Evolutionary conservation across 2,797 vertebrate genomes (phyloP).

Genomic region (Pangasius larnaudii): DNA sequence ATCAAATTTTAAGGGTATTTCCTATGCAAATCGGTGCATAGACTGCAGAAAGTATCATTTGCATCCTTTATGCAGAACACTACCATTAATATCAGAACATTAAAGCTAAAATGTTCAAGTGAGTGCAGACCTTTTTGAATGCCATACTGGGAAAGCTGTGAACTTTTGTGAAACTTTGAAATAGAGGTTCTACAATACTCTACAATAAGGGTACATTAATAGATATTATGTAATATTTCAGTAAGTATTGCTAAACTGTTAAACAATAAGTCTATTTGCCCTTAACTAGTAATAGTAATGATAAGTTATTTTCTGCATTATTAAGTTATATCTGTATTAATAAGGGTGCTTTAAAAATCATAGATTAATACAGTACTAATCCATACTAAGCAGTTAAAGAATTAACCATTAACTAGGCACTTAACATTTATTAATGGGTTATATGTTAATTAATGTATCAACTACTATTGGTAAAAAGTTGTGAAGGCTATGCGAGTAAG

Average conservation of each 20-base stretch:
- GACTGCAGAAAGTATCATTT: constrained; percentile 35
- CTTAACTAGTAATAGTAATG: neutral
- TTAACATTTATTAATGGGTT: too few relatives aligned
- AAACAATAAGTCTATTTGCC: neutral
- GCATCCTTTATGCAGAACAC: constrained; percentile 29
- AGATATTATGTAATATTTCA: neutral
- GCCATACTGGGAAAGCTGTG: neutral
- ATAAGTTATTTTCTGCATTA: neutral
- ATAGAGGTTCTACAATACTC: neutral
- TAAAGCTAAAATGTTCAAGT: constrained; percentile 23
- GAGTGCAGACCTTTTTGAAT: constrained; percentile 14
- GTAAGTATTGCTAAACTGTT: neutral
- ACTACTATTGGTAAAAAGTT: too few relatives aligned
- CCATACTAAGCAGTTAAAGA: too few relatives aligned
- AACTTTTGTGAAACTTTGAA: too few relatives aligned
- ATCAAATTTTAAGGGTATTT: constrained; percentile 21
- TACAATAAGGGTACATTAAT: neutral
- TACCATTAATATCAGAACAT: constrained; percentile 33
- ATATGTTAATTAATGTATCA: too few relatives aligned
- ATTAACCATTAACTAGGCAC: too few relatives aligned
- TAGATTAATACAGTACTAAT: neutral
- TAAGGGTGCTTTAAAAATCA: neutral
- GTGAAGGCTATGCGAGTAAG: too few relatives aligned
- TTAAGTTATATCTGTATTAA: neutral
- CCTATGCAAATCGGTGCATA: constrained; percentile 27